phyloP scores from a whole-genome alignment of 2,888 invertebrate species.

The Drosophila colorata region DNA sequence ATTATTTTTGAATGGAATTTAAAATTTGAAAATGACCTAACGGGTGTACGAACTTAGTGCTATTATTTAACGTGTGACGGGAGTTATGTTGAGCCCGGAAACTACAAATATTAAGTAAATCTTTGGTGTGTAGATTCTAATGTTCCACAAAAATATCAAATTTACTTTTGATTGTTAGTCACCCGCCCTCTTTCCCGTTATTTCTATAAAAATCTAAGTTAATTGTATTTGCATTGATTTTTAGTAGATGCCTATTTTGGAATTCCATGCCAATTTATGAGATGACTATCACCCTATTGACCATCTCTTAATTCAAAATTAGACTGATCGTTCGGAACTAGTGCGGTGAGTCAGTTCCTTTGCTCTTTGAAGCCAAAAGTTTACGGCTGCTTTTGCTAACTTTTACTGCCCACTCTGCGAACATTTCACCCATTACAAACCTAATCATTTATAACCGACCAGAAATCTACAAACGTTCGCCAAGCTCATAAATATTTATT shows the following conservation, averaged over 20 bases:
- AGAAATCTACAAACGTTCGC: background rate
- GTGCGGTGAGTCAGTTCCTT: background rate
- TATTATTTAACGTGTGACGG: no score
- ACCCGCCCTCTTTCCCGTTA: no score
- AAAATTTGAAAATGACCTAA: no score
- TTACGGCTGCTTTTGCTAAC: background rate
- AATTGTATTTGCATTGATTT: background rate
- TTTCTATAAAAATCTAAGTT: no score
- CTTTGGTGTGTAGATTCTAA: no score
- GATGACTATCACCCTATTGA: no score
- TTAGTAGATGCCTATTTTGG: background rate
- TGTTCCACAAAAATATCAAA: no score
- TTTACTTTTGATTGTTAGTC: no score
- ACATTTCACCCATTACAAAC: constrained; percentile 2
- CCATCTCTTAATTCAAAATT: constrained; percentile 11
- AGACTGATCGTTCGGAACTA: background rate
- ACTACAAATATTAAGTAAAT: no score
- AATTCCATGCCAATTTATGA: background rate
- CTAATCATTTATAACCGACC: background rate
- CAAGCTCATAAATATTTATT: constrained; percentile 30
- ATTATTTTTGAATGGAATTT: no score
- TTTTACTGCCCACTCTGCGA: constrained; percentile 5
- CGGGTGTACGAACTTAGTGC: no score
- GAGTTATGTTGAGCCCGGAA: no score
- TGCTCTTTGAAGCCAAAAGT: background rate